Percentiles rank a stretch among this genome's conserved stretches.
phyloP scores from a whole-genome alignment of 2,113 vertebrate species.

The Casuarius casuarius region DNA sequence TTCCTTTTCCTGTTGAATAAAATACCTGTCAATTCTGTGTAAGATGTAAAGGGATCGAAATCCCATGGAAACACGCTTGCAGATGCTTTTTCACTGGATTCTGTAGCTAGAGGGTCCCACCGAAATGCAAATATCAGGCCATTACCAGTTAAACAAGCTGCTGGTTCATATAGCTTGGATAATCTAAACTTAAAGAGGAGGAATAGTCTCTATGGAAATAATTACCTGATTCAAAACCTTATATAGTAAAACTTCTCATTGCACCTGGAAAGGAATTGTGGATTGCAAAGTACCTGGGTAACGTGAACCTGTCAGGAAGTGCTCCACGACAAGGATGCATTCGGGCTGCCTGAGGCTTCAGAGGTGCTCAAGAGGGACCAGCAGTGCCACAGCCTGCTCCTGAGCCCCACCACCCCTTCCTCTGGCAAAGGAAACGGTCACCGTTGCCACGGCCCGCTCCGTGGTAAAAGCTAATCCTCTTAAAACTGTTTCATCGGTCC shows the following conservation, averaged over 20 bases:
- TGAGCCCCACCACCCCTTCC: not conserved
- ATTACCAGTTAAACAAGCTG: not conserved
- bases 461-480: not conserved
- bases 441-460: not conserved
- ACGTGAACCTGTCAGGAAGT: not conserved
- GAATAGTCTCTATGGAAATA: not conserved
- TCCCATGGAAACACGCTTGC: not conserved
- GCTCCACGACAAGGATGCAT: fast-evolving
- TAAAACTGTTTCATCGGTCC: not conserved
- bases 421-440: not conserved
- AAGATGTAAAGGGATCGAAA: not conserved
- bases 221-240: not conserved
- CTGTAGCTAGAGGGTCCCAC: not conserved
- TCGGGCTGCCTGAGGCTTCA: not conserved
- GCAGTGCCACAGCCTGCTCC: not conserved
- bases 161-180: not conserved
- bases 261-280: not conserved
- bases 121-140: not conserved
- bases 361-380: fast-evolving
- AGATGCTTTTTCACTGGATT: not conserved
- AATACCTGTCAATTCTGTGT: not conserved
- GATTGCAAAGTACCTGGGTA: not conserved
- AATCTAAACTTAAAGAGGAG: not conserved
- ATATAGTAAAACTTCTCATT: not conserved
- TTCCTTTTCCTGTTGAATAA: not conserved